A percentile compares a stretch with the other conserved stretches of the same genome.
These are phyloP conservation scores for Metalampra italica DNA, from an alignment of 2,888 invertebrate genomes.

Conservation along the genomic window DNA sequence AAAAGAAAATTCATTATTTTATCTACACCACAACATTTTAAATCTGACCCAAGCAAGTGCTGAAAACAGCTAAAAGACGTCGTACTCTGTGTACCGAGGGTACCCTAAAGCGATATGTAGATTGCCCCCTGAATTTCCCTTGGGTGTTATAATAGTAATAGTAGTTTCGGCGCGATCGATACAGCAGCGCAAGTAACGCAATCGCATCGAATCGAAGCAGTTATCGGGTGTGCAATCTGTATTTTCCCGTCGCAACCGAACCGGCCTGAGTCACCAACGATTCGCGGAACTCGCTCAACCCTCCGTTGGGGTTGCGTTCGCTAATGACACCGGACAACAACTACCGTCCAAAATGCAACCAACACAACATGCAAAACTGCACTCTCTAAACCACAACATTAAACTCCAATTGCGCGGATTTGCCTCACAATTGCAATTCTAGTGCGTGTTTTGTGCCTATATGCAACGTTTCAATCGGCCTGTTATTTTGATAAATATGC, in stretches of 20 bases:
- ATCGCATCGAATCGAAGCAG: constrained; percentile 47
- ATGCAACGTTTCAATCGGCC: constrained; percentile 77
- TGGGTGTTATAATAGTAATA: constrained; percentile 33
- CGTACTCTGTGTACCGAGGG: constrained; percentile 5
- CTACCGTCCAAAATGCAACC: constrained; percentile 55
- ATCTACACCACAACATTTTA: not conserved
- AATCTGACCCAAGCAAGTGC: constrained; percentile 7
- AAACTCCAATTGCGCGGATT: constrained; percentile 55
- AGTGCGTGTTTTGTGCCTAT: constrained; percentile 61
- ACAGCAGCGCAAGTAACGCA: constrained; percentile 40
- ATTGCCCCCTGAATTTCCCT: constrained; percentile 30
- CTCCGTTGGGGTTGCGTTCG: constrained; percentile 59
- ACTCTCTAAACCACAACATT: constrained; percentile 64
- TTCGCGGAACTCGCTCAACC: constrained; percentile 68
- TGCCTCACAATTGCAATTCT: constrained; percentile 49
- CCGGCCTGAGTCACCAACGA: constrained; percentile 57
- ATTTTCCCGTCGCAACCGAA: constrained; percentile 53
- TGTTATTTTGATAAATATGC: constrained; percentile 78
- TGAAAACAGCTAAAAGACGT: constrained; percentile 5
- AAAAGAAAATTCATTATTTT: not conserved
- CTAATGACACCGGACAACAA: constrained; percentile 70
- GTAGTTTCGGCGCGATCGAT: constrained; percentile 36
- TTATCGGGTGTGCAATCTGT: constrained; percentile 58
- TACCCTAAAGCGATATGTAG: constrained; percentile 15
- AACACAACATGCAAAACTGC: constrained; percentile 52